Base-by-base conservation (phyloP, 2,797 vertebrate genomes). In the Poeciliopsis gracilis region DNA sequence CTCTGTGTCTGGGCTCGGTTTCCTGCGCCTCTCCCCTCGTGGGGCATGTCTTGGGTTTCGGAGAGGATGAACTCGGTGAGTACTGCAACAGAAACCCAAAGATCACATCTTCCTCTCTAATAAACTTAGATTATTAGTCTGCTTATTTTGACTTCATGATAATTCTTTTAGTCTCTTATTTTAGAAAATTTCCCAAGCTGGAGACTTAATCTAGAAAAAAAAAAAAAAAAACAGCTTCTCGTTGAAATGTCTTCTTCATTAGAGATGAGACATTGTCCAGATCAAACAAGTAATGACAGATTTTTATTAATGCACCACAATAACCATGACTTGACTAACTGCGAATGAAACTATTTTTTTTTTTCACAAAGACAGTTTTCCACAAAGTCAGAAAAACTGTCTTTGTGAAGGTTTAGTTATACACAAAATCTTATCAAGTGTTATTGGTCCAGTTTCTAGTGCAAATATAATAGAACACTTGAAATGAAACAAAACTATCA, bases 41-140 rank as follows among this genome's bases (percentile, higher is more conserved):
- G 28, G 98, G 98, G 82, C 97, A 99, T 89, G 95, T 99, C 87
- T 90, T 98, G 92, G 98, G 98, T 94, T 99, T 99, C 80, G 98
- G 98, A 89, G 98, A 99, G 93, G 98, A 99, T 85, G 98, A 99
- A 95, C 92, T 96, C 92, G 98, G 98, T 99, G 90, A 91, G 94
- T 94, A 77, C 63, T n/a, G 36, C 47, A 74, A 61, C 51, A 63
- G 41, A 82, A 77, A 75, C 2, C 15, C 41, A 23, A n/a, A 61
- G 25, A 36, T 76, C 49, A 3, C 4, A 45, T 69, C 66, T n/a
- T 43, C 11, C 38, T 9, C 38, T 43, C 66, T 43, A 1, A 69
- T 43, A n/a, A 36, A 0, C 36, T 36, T 36, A 36, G 36, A 36
- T 36, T 36, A 36, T 36, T 12, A 11, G 23, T 43, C 25, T 28